These are phyloP conservation scores for Trachymyrmex cornetzi DNA, from an alignment of 1,140 invertebrate species.

Conservation along the genomic window DNA sequence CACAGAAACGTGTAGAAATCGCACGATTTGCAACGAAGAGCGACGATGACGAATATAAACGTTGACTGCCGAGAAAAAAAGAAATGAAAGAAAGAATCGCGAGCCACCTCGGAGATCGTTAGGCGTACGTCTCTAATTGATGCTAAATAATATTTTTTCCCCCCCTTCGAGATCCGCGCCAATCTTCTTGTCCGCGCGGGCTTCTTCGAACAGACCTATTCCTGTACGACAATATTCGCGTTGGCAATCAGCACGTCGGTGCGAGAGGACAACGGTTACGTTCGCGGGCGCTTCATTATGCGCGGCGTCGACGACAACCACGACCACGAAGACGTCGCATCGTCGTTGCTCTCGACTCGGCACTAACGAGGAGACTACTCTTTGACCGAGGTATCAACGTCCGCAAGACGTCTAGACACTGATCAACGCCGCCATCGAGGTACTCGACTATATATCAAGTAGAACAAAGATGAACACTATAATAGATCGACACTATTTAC, in stretches of 20 bases:
- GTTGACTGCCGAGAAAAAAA: slow-evolving; percentile 9
- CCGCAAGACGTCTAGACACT: slow-evolving; percentile 40
- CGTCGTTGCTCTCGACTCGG: slow-evolving; percentile 11
- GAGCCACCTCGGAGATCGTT: slow-evolving; percentile 46
- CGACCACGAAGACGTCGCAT: slow-evolving; percentile 51
- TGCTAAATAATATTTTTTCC: slow-evolving; percentile 82
- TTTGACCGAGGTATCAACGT: slow-evolving; percentile 40
- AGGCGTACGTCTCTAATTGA: slow-evolving; percentile 78
- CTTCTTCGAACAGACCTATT: slow-evolving; percentile 78
- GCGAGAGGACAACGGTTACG: slow-evolving; percentile 74
- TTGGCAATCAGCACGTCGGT: slow-evolving; percentile 81
- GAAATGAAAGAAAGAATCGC: slow-evolving; percentile 43
- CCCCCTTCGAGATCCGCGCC: slow-evolving; percentile 10
- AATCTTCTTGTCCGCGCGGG: slow-evolving; percentile 49
- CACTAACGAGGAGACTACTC: slow-evolving; percentile 70
- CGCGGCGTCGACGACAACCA: slow-evolving; percentile 56
- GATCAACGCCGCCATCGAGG: slow-evolving; percentile 11
- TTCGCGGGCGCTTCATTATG: slow-evolving; percentile 74
- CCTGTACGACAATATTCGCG: slow-evolving; percentile 82
- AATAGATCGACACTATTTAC: slow-evolving; percentile 34
- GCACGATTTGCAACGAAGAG: slow-evolving; percentile 38
- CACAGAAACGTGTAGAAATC: slow-evolving; percentile 41
- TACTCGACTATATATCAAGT: slow-evolving; percentile 3
- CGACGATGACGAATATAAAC: slow-evolving; percentile 22
- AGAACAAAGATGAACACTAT: slow-evolving; percentile 37